Evolutionary conservation across 2,888 invertebrate genomes (phyloP).

Genomic region (Oeneis ivallda): DNA sequence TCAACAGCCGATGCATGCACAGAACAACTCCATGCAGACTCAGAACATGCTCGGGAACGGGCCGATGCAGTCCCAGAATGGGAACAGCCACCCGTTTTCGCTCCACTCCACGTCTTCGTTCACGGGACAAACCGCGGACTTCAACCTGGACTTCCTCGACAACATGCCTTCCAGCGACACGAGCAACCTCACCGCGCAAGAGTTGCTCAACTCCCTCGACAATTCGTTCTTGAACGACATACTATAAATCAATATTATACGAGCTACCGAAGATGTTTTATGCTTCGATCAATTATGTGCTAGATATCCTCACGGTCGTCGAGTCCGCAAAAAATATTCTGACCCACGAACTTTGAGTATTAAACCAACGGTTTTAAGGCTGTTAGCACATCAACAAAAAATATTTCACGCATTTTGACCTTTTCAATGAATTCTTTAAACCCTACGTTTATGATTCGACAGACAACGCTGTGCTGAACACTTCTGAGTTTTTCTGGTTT

Average conservation of each 20-base stretch:
- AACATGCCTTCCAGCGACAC: constrained; percentile 89
- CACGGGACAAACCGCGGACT: constrained; percentile 83
- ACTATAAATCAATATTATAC: constrained; percentile 57
- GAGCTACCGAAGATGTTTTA: too few relatives aligned
- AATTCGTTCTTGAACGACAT: constrained; percentile 87
- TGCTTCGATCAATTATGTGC: too few relatives aligned
- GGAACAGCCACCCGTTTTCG: constrained; percentile 53
- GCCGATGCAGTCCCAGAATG: constrained; percentile 37
- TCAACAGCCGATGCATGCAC: constrained; percentile 53
- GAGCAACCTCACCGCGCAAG: constrained; percentile 89
- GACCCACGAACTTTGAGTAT: too few relatives aligned
- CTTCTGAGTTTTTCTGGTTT: not conserved
- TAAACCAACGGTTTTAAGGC: too few relatives aligned
- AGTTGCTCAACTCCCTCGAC: constrained; percentile 91
- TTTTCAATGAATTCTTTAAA: too few relatives aligned
- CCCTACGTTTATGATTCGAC: too few relatives aligned
- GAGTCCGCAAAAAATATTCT: too few relatives aligned
- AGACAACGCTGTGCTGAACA: not conserved
- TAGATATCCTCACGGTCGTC: too few relatives aligned
- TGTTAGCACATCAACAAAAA: too few relatives aligned
- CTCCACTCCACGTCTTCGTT: constrained; percentile 70
- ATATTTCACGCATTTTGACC: too few relatives aligned
- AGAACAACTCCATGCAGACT: constrained; percentile 48
- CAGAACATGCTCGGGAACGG: constrained; percentile 40
- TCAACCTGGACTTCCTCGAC: constrained; percentile 93